phyloP scores from a whole-genome alignment of 2,888 invertebrate genomes.

The Noctua pronuba region DNA sequence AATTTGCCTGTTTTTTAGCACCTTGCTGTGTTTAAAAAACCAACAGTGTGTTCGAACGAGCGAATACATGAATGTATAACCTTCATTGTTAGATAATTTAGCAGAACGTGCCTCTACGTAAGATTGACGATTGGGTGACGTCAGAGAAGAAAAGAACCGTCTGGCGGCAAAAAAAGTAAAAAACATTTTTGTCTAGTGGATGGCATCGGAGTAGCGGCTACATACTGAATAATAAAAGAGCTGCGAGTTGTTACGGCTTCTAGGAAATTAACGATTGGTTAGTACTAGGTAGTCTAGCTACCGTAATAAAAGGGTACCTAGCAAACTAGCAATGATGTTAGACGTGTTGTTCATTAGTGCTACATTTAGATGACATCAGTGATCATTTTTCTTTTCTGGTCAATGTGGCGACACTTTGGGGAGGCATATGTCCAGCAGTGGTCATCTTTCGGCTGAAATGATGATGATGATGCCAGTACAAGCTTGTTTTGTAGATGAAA shows the following conservation, averaged over 20 bases:
- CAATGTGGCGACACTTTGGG: too few species aligned
- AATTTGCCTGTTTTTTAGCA: neutral
- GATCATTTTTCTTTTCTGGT: too few species aligned
- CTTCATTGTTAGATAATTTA: neutral
- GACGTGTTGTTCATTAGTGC: neutral
- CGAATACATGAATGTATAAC: neutral
- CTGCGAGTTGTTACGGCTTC: slow-evolving; percentile 18
- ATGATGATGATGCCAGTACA: too few species aligned
- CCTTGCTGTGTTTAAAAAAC: neutral
- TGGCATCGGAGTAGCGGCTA: neutral
- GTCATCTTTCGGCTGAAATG: too few species aligned
- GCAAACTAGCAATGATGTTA: slow-evolving; percentile 9
- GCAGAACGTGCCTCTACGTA: neutral
- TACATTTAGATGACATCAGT: neutral
- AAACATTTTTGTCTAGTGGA: neutral
- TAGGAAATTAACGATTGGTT: slow-evolving; percentile 16
- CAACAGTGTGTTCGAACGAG: neutral
- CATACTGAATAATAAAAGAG: slow-evolving; percentile 16
- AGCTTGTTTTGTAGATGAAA: neutral
- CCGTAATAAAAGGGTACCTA: slow-evolving; percentile 4
- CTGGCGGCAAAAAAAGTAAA: neutral
- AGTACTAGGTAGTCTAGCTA: neutral
- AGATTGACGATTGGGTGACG: too few species aligned
- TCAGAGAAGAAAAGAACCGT: neutral
- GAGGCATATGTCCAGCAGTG: too few species aligned